Conservation (phyloP, 2,113 vertebrate species). For the Muntiacus muntjak region DNA sequence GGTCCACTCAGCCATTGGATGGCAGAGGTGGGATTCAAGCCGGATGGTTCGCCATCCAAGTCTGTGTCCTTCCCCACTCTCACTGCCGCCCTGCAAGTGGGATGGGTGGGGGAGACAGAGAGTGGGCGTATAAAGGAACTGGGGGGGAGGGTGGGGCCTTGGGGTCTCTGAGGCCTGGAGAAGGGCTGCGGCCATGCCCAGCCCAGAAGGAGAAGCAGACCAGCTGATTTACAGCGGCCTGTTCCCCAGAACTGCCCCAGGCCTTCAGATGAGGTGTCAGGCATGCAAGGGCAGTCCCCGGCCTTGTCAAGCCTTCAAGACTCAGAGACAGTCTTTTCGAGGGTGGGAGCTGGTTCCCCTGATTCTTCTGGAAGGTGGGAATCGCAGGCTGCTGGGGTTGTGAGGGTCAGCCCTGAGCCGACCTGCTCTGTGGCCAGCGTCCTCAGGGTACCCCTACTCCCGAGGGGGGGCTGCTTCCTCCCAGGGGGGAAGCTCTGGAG, state of each 20-base stretch:
- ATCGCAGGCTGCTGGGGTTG: neutral
- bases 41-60: neutral
- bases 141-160: neutral
- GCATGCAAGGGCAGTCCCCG: neutral
- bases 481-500: neutral
- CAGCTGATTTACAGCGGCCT: too few species aligned
- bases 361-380: neutral
- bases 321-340: neutral
- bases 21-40: neutral
- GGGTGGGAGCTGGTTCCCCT: neutral
- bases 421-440: neutral
- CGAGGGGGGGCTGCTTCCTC: neutral
- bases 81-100: neutral
- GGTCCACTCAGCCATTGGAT: neutral
- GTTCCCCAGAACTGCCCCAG: neutral
- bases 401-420: neutral
- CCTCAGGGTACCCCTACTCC: neutral
- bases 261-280: neutral
- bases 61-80: neutral
- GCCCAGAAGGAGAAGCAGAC: neutral
- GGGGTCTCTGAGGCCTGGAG: neutral
- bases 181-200: neutral
- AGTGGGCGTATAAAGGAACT: neutral
- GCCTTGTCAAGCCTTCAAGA: neutral
- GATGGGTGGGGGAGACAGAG: neutral